phyloP scores from a whole-genome alignment of 2,888 invertebrate genomes.

The Dynastes hyllus region DNA sequence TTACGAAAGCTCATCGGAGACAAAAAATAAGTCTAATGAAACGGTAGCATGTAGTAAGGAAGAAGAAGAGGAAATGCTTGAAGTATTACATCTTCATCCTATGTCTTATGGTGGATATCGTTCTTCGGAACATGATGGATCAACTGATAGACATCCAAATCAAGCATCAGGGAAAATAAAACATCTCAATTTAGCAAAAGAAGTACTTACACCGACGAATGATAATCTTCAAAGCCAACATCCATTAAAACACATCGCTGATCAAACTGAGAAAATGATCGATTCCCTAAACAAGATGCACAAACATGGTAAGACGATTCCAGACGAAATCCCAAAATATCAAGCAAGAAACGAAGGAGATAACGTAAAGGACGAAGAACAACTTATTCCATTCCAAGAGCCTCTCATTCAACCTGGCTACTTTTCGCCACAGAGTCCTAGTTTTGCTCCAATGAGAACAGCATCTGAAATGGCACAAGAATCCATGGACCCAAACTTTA shows the following conservation, averaged over 20 bases:
- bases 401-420: neutral
- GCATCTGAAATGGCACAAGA: slow-evolving; percentile 1
- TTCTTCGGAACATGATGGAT: neutral
- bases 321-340: neutral
- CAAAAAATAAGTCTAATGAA: slow-evolving; percentile 28
- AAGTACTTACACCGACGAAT: neutral
- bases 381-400: neutral
- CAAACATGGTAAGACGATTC: slow-evolving; percentile 23
- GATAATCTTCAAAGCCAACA: neutral
- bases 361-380: neutral
- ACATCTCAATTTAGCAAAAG: neutral
- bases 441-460: slow-evolving; percentile 8
- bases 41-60: slow-evolving; percentile 53
- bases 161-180: neutral
- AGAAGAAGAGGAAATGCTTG: slow-evolving; percentile 39
- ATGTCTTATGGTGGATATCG: neutral
- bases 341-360: slow-evolving; percentile 5
- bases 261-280: slow-evolving; percentile 46
- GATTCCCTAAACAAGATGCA: slow-evolving; percentile 49
- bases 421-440: neutral
- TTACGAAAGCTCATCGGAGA: neutral
- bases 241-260: slow-evolving; percentile 6
- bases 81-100: slow-evolving; percentile 35
- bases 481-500: slow-evolving; percentile 9
- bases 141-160: neutral